phyloP scores from a whole-genome alignment of 2,113 vertebrate species.

The Pungitius pungitius region DNA sequence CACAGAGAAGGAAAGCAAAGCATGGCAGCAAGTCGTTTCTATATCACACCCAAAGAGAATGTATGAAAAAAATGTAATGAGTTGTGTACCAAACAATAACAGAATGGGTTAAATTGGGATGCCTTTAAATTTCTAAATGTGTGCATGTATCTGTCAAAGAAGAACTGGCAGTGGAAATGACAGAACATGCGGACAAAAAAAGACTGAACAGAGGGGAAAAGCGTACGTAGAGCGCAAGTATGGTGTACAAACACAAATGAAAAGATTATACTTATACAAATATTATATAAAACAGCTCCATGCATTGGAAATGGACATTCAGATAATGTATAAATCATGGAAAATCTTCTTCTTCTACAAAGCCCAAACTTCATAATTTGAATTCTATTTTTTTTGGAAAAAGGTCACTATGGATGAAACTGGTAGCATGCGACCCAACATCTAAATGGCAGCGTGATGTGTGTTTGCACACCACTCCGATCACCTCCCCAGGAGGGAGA shows the following conservation, averaged over 20 bases:
- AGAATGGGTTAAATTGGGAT: constrained; percentile 18
- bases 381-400: constrained; percentile 33
- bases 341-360: constrained; percentile 9
- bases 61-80: constrained; percentile 31
- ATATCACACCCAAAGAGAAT: constrained; percentile 3
- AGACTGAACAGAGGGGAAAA: constrained; percentile 21
- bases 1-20: constrained; percentile 33
- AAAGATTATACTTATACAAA: constrained; percentile 19
- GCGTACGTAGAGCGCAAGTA: constrained; percentile 19
- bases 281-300: constrained; percentile 23
- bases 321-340: constrained; percentile 39
- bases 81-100: constrained; percentile 13
- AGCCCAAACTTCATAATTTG: constrained; percentile 36
- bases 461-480: constrained; percentile 45
- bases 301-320: constrained; percentile 48
- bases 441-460: constrained; percentile 46
- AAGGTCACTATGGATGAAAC: constrained; percentile 58
- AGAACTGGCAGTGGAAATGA: constrained; percentile 31
- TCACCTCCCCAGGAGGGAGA: constrained; percentile 35
- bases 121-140: constrained; percentile 10
- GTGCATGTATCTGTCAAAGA: constrained; percentile 24
- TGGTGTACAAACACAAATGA: constrained; percentile 16
- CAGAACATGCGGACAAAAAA: constrained; percentile 47
- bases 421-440: constrained; percentile 54
- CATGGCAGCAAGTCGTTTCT: constrained; percentile 27